Evolutionary conservation across 2,888 invertebrate species (phyloP).

Genomic region (Gibbula magus): DNA sequence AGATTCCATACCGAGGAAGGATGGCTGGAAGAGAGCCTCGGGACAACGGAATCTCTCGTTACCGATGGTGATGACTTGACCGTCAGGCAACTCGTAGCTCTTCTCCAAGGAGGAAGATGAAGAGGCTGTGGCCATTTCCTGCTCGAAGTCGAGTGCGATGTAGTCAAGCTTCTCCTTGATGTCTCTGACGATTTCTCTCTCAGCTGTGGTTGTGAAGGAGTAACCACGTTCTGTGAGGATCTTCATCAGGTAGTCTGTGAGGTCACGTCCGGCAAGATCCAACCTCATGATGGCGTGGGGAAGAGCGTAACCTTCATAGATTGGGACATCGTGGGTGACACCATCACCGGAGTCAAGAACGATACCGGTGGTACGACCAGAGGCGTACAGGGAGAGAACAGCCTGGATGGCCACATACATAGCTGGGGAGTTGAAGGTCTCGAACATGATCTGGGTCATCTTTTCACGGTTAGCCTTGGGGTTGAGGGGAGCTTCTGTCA

Average conservation of each 20-base stretch:
- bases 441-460: conserved; percentile 81
- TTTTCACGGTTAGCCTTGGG: conserved; percentile 91
- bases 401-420: conserved; percentile 97
- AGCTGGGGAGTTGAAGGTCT: conserved; percentile 92
- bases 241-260: conserved; percentile 66
- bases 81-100: conserved; percentile 80
- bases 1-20: conserved; percentile 71
- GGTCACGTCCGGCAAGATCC: conserved; percentile 63
- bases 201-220: conserved; percentile 81
- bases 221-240: conserved; percentile 78
- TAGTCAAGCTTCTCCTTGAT: conserved; percentile 97
- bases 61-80: conserved; percentile 72
- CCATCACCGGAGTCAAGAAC: conserved; percentile 96
- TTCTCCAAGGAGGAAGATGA: conserved; percentile 93
- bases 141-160: conserved; percentile 88
- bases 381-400: conserved; percentile 94
- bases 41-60: conserved; percentile 70
- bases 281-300: conserved; percentile 62
- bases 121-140: conserved; percentile 95
- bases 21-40: conserved; percentile 67
- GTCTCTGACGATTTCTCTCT: conserved; percentile 94
- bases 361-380: conserved; percentile 97
- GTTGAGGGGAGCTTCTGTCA: conserved; percentile 91
- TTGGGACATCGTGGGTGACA: conserved; percentile 95
- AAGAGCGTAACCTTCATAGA: conserved; percentile 63